Percentiles rank a stretch among this genome's conserved stretches.
These are phyloP conservation scores for Galerucella calmariensis DNA, from an alignment of 2,888 invertebrate species.

Conservation along the genomic window DNA sequence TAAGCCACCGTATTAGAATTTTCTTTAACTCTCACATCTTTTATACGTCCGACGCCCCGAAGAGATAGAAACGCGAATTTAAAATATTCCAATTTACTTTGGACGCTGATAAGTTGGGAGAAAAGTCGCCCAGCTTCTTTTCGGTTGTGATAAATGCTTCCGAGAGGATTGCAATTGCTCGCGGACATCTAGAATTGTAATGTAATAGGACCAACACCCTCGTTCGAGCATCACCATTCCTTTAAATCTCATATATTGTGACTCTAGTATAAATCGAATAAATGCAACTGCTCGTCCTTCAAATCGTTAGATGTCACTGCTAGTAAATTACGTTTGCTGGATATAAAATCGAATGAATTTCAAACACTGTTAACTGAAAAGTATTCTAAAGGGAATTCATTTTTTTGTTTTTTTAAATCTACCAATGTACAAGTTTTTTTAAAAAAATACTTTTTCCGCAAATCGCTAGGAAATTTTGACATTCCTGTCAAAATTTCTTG, in stretches of 20 bases:
- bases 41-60: conserved; percentile 52
- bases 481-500: too few relatives aligned
- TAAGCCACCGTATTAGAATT: conserved; percentile 51
- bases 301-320: conserved; percentile 44
- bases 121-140: conserved; percentile 43
- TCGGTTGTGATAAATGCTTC: conserved; percentile 34
- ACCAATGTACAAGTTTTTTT: too few relatives aligned
- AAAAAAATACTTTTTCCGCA: too few relatives aligned
- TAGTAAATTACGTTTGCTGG: conserved; percentile 30
- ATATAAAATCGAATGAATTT: conserved; percentile 28
- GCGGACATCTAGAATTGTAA: conserved; percentile 52
- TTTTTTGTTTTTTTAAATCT: neutral
- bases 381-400: neutral
- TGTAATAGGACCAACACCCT: conserved; percentile 57
- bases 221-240: conserved; percentile 61
- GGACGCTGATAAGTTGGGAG: conserved; percentile 61
- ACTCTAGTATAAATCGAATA: conserved; percentile 62
- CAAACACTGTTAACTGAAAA: conserved; percentile 21
- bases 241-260: conserved; percentile 63
- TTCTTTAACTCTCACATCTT: conserved; percentile 48
- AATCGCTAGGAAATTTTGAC: too few relatives aligned
- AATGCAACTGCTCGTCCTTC: conserved; percentile 54
- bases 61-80: conserved; percentile 59
- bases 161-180: conserved; percentile 39
- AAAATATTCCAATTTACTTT: conserved; percentile 63